Base-by-base conservation (phyloP, 92 coral and sea anemone genomes). In the Zoanthus solanderi region DNA sequence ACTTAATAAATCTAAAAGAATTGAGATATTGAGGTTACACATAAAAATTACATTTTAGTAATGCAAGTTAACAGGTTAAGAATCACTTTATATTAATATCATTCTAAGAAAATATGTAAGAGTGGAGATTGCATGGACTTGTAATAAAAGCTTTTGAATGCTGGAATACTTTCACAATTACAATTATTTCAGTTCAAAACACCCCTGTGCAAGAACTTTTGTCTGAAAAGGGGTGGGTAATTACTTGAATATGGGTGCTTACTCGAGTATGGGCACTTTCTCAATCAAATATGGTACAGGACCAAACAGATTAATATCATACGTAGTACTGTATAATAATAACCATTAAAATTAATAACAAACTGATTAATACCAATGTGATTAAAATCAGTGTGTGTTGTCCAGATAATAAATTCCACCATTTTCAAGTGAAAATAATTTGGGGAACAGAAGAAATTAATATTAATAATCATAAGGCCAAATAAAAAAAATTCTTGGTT, bases 111-210 rank as follows among this genome's bases (percentile, higher is more conserved):
- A 67, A 18, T 67, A 67, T 67, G 72, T 67, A 4, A 67, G 37
- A 67, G 72, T 67, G 14, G 72, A 67, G 72, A 67, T 10, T 67
- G 72, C 72, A 65, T 56, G 63, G 17, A 67, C 42, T 67, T 67
- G 16, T 60, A 12, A 54, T 0, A 31, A 17, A 16, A 65, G 6
- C 0, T 4, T 16, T 9, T 17, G 6, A 6, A 6, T 17, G 28
- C 18, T 16, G 16, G 71, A 0, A 8, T 31, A 65, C 30, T 17
- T 17, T 63, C 3, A 65, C 18, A 17, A 65, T 9, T 17, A 18
- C 68, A 61, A 61, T 1, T 61, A 14, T 61, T 61, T 61, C 2
- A 61, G 68, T 61, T 61, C 68, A 61, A 61, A 61, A 14, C 68
- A 14, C 16, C 0, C n/a, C n/a, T 61, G 9, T 61, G 73, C 73